Evolutionary conservation across 1,140 invertebrate genomes (phyloP).

Genomic region (Sesamia nonagrioides): DNA sequence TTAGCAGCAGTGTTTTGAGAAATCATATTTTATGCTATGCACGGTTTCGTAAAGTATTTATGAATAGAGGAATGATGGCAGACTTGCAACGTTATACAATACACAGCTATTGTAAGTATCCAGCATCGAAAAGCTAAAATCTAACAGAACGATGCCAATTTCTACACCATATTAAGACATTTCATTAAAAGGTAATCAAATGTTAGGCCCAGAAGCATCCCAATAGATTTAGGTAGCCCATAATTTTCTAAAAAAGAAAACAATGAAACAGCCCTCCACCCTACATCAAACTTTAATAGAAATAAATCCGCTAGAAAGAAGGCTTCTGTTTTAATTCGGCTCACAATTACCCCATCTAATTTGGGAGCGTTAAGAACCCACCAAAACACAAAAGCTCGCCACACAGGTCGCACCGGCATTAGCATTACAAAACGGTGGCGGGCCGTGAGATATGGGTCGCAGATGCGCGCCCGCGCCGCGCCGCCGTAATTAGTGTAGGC

Average conservation of each 20-base stretch:
- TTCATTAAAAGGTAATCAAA: too few relatives aligned
- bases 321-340: constrained; percentile 31
- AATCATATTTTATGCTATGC: too few relatives aligned
- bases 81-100: too few relatives aligned
- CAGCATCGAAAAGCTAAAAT: too few relatives aligned
- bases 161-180: too few relatives aligned
- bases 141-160: too few relatives aligned
- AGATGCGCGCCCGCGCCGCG: constrained; percentile 64
- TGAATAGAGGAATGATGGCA: too few relatives aligned
- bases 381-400: constrained; percentile 60
- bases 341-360: constrained; percentile 40
- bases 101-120: too few relatives aligned
- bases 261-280: background rate
- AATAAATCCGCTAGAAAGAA: constrained; percentile 8
- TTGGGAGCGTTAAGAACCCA: constrained; percentile 49
- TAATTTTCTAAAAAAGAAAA: background rate
- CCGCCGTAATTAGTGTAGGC: constrained; percentile 65
- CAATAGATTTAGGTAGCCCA: background rate
- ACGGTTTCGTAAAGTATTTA: too few relatives aligned
- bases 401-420: constrained; percentile 59
- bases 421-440: constrained; percentile 69
- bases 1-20: too few relatives aligned
- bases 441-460: constrained; percentile 75
- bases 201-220: too few relatives aligned
- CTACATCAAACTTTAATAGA: background rate